Percentiles rank a stretch among this genome's conserved stretches.
Evolutionary conservation across 2,888 invertebrate species (phyloP).

Genomic region (Euplagia quadripunctaria): DNA sequence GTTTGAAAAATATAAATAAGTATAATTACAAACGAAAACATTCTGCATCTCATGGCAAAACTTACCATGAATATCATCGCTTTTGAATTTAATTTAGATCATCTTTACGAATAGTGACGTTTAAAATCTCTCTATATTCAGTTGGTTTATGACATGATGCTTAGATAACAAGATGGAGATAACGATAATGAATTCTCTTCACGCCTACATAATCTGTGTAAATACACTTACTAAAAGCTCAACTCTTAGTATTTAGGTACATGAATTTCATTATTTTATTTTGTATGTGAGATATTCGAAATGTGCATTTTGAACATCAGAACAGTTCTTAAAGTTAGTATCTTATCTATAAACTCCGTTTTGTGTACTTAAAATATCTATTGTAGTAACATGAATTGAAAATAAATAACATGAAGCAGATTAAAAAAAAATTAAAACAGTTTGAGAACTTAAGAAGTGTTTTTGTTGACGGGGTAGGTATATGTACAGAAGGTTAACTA

Average conservation of each 20-base stretch:
- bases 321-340: slow-evolving; percentile 47
- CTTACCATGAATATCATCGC: neutral
- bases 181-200: slow-evolving; percentile 45
- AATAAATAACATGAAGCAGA: neutral
- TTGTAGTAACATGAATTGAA: slow-evolving; percentile 1
- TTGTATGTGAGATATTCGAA: slow-evolving; percentile 61
- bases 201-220: slow-evolving; percentile 51
- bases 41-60: too few relatives aligned
- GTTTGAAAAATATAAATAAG: too few relatives aligned
- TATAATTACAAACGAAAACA: too few relatives aligned
- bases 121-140: slow-evolving; percentile 43
- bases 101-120: slow-evolving; percentile 23
- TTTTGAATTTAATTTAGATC: neutral
- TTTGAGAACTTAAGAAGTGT: too few relatives aligned
- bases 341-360: slow-evolving; percentile 46
- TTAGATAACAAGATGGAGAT: slow-evolving; percentile 53
- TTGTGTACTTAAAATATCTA: slow-evolving; percentile 28
- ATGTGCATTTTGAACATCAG: slow-evolving; percentile 61
- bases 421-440: too few relatives aligned
- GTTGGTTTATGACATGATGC: slow-evolving; percentile 62
- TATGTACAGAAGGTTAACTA: too few relatives aligned
- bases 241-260: slow-evolving; percentile 60
- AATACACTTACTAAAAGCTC: slow-evolving; percentile 68
- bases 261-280: slow-evolving; percentile 50
- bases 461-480: too few relatives aligned